phyloP scores from a whole-genome alignment of 2,888 invertebrate genomes.

The Meteorus colon region DNA sequence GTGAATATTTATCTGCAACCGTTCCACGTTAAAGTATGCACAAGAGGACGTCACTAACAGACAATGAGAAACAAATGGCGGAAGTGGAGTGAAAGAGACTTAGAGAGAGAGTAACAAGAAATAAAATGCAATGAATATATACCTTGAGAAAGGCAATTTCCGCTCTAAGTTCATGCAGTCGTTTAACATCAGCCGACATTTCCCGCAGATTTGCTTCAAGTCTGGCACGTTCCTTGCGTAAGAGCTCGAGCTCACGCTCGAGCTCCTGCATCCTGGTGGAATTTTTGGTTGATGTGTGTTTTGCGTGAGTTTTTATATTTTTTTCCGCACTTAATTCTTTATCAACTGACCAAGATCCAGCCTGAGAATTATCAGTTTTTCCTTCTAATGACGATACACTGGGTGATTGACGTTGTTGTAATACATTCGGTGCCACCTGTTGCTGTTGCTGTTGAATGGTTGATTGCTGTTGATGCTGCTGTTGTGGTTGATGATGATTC shows the following conservation, averaged over 20 bases:
- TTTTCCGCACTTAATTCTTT: conserved; percentile 74
- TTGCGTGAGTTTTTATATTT: conserved; percentile 44
- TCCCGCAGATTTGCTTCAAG: conserved; percentile 77
- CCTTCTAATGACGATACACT: conserved; percentile 51
- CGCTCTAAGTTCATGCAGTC: conserved; percentile 65
- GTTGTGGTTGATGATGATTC: conserved; percentile 54
- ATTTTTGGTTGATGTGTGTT: conserved; percentile 48
- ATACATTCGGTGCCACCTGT: conserved; percentile 67
- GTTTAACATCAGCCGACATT: conserved; percentile 58
- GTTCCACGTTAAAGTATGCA: neutral
- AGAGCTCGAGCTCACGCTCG: conserved; percentile 80
- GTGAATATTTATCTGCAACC: neutral
- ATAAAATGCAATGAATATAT: conserved; percentile 24
- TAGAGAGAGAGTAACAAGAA: conserved; percentile 3
- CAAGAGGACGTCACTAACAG: neutral
- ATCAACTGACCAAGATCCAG: conserved; percentile 62
- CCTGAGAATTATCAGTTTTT: conserved; percentile 51
- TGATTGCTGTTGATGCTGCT: conserved; percentile 45
- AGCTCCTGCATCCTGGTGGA: conserved; percentile 77
- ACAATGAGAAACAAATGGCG: neutral
- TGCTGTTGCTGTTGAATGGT: conserved; percentile 69
- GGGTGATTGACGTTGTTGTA: conserved; percentile 55
- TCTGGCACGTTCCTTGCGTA: conserved; percentile 81
- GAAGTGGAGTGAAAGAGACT: conserved; percentile 6
- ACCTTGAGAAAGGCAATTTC: conserved; percentile 71